Conservation (phyloP, 2,888 invertebrate genomes). For the Achlya flavicornis region DNA sequence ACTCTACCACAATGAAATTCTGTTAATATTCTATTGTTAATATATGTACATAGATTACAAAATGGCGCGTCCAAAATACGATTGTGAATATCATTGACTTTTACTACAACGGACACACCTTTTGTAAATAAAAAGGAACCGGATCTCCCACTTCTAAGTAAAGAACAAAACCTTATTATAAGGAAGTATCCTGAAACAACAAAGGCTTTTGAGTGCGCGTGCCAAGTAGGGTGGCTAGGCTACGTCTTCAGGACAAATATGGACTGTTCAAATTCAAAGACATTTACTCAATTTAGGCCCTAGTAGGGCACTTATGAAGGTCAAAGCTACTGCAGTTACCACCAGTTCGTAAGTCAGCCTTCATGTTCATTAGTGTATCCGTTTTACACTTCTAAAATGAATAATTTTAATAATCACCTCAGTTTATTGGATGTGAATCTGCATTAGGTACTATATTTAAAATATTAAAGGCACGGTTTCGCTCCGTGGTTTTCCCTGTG, state of each 20-base stretch:
- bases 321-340: too few species aligned
- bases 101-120: constrained; percentile 23
- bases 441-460: too few species aligned
- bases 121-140: constrained; percentile 42
- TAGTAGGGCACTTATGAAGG: too few species aligned
- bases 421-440: too few species aligned
- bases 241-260: constrained; percentile 23
- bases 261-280: too few species aligned
- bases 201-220: constrained; percentile 67
- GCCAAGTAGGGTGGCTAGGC: constrained; percentile 48
- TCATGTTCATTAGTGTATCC: background rate
- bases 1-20: too few species aligned
- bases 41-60: background rate
- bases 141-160: constrained; percentile 74
- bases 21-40: too few species aligned
- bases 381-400: background rate
- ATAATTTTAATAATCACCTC: too few species aligned
- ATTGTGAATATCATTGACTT: background rate
- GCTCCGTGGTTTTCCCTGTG: too few species aligned
- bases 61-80: background rate
- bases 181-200: constrained; percentile 49
- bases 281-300: too few species aligned
- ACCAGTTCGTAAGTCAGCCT: too few species aligned
- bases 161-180: constrained; percentile 66
- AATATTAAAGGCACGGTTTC: too few species aligned